Evolutionary conservation across 2,113 vertebrate species (phyloP).

Genomic region (Nymphicus hollandicus): DNA sequence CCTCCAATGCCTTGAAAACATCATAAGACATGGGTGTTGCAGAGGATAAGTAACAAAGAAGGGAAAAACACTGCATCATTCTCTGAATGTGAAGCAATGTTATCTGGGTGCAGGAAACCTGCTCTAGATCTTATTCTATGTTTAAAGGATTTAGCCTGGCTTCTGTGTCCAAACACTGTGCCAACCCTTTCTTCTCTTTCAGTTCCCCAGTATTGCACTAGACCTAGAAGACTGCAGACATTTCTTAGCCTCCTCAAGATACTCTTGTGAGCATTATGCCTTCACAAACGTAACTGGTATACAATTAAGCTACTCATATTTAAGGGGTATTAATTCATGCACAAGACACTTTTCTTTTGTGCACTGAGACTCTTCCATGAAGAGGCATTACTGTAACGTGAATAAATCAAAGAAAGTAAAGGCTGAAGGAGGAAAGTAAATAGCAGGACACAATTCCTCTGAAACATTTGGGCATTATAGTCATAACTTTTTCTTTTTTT

Average conservation of each 20-base stretch:
- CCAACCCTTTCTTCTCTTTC: background rate
- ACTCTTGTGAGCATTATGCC: background rate
- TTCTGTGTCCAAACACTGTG: background rate
- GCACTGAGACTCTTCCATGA: background rate
- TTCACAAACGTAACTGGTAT: background rate
- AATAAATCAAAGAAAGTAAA: background rate
- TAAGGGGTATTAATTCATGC: background rate
- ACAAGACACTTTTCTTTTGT: background rate
- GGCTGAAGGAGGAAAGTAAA: background rate
- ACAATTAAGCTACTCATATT: background rate
- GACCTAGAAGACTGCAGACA: background rate
- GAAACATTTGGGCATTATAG: accelerated
- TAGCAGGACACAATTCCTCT: background rate
- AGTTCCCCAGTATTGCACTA: background rate
- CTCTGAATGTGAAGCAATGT: background rate
- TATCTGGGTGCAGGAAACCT: accelerated
- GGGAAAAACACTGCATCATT: background rate
- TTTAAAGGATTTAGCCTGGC: background rate
- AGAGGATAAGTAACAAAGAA: background rate
- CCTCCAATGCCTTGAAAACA: background rate
- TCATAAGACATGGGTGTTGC: background rate
- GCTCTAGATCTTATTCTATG: accelerated
- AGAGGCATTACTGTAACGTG: background rate
- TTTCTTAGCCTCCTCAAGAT: background rate
- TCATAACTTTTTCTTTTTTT: no score